Percentiles rank a stretch among this genome's conserved stretches.
phyloP scores from a whole-genome alignment of 2,113 vertebrate genomes.

The Rhodinocichla rosea region DNA sequence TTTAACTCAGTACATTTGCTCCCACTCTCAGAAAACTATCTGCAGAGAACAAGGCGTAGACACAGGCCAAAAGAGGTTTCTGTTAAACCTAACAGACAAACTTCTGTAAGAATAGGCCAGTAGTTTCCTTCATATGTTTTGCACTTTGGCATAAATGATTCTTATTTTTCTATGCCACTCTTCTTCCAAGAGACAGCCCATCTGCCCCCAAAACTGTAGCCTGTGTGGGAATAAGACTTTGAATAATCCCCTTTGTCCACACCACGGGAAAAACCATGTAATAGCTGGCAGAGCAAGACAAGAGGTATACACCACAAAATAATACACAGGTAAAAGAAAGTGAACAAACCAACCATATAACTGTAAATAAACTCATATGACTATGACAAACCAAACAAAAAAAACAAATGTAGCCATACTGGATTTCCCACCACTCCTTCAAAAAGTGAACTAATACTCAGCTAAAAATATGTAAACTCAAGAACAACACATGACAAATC shows the following conservation, averaged over 20 bases:
- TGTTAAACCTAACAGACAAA: background rate
- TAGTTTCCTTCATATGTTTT: background rate
- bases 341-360: background rate
- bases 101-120: background rate
- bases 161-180: background rate
- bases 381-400: background rate
- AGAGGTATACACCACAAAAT: background rate
- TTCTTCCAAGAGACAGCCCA: background rate
- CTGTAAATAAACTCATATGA: background rate
- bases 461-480: background rate
- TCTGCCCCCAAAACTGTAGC: background rate
- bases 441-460: background rate
- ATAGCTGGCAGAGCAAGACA: background rate
- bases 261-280: accelerated
- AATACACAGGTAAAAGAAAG: background rate
- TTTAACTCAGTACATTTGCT: background rate
- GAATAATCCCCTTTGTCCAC: background rate
- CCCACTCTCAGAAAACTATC: background rate
- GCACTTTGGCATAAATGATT: background rate
- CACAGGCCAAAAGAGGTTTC: accelerated
- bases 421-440: background rate
- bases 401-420: background rate
- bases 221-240: background rate
- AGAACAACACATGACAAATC: background rate
- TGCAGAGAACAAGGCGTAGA: background rate